Percentiles rank a stretch among this genome's conserved stretches.
phyloP scores from a whole-genome alignment of 2,113 vertebrate genomes.

The Henicopernis longicauda region DNA sequence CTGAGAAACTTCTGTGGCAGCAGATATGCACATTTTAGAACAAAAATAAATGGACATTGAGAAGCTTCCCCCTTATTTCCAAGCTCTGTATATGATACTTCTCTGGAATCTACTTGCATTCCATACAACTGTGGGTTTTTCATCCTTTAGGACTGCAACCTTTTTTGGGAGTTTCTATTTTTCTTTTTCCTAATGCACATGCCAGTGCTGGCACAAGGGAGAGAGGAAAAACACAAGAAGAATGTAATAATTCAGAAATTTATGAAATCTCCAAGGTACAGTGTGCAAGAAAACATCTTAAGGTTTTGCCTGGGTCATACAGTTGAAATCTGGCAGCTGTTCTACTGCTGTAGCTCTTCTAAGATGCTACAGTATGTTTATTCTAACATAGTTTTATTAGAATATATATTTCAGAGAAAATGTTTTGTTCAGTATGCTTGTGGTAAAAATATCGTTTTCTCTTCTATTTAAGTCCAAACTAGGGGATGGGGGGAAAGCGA shows the following conservation, averaged over 20 bases:
- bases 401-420: neutral
- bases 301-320: neutral
- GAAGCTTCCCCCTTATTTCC: neutral
- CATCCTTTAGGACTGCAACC: neutral
- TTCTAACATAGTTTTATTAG: neutral
- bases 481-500: too few species aligned
- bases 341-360: neutral
- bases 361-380: neutral
- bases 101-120: neutral
- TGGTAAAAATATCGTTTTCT: neutral
- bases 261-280: neutral
- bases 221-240: neutral
- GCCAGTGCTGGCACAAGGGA: neutral
- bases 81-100: neutral
- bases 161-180: neutral
- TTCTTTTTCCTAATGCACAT: neutral
- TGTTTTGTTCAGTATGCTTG: neutral
- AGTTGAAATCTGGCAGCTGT: neutral
- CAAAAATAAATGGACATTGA: neutral
- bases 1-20: neutral
- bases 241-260: constrained; percentile 4
- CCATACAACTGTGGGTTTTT: neutral
- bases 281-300: neutral
- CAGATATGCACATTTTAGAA: neutral
- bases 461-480: neutral